phyloP scores from a whole-genome alignment of 2,797 vertebrate species.

The Pogonophryne albipinna region DNA sequence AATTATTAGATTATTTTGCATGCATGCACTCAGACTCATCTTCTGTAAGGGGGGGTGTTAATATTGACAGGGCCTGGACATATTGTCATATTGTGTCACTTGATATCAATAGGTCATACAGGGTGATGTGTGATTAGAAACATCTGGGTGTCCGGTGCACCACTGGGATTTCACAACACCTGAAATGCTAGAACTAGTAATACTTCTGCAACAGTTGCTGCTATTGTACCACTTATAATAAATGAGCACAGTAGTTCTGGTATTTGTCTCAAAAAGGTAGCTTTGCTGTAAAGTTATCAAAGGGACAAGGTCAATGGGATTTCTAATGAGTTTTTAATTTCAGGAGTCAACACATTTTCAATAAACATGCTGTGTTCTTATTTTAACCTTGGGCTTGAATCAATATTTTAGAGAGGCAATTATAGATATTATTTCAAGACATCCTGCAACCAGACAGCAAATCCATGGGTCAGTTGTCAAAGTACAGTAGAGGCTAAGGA shows the following conservation, averaged over 20 bases:
- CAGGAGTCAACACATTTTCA: conserved; percentile 77
- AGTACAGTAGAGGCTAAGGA: conserved; percentile 64
- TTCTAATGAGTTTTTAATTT: conserved; percentile 84
- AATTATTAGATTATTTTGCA: conserved; percentile 37
- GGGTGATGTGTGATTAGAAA: conserved; percentile 47
- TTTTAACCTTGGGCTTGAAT: conserved; percentile 79
- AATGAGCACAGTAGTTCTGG: conserved; percentile 60
- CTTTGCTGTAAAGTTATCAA: conserved; percentile 66
- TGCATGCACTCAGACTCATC: conserved; percentile 13
- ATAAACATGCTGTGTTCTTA: conserved; percentile 74
- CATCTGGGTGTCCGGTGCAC: conserved; percentile 33
- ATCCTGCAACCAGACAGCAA: conserved; percentile 78
- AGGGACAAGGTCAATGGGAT: conserved; percentile 77
- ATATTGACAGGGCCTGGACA: conserved; percentile 51
- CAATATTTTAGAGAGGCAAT: conserved; percentile 80
- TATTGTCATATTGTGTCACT: conserved; percentile 61
- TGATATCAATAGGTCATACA: conserved; percentile 63
- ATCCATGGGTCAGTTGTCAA: conserved; percentile 76
- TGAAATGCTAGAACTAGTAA: conserved; percentile 15
- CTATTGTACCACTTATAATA: conserved; percentile 17
- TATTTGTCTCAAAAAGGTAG: conserved; percentile 52
- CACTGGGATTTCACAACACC: conserved; percentile 42
- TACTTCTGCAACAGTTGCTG: background rate
- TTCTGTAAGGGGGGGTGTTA: background rate
- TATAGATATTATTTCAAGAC: conserved; percentile 83